A percentile compares a stretch with the other conserved stretches of the same genome.
These are phyloP conservation scores for Oenanthe oenanthe DNA, from an alignment of 2,113 vertebrate genomes.

Conservation along the genomic window DNA sequence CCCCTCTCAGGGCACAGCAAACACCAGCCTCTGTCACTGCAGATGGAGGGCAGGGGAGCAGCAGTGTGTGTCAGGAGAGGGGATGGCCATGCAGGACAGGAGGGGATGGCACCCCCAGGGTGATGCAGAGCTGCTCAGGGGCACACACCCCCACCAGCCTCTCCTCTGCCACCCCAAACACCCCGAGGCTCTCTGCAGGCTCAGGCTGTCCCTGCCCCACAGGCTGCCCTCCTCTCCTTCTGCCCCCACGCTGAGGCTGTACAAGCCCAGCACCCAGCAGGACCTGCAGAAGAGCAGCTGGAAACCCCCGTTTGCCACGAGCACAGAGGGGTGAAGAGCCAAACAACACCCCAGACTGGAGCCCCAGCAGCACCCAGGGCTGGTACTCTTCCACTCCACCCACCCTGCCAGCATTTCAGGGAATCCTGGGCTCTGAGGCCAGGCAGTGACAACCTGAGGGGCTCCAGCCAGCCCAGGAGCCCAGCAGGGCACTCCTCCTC, in stretches of 20 bases:
- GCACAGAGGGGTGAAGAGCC: not conserved
- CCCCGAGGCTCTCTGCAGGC: not conserved
- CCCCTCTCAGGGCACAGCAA: not conserved
- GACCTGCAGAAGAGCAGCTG: not conserved
- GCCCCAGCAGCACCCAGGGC: accelerated
- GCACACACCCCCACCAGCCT: not conserved
- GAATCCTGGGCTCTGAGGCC: not conserved
- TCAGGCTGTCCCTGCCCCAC: not conserved
- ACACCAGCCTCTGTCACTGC: accelerated
- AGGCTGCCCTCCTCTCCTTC: not conserved
- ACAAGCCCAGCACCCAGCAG: not conserved
- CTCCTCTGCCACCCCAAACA: not conserved
- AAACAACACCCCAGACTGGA: not conserved
- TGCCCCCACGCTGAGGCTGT: accelerated
- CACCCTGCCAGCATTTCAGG: not conserved
- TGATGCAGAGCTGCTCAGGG: not conserved
- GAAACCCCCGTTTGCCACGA: accelerated
- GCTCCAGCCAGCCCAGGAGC: not conserved
- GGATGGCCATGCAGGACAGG: not conserved
- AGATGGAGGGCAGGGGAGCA: not conserved
- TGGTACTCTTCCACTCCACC: accelerated
- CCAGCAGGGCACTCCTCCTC: not conserved
- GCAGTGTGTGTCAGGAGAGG: not conserved
- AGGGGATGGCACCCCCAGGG: not conserved
- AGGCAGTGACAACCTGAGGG: not conserved